phyloP scores from a whole-genome alignment of 1,140 invertebrate species.

The Drosophila mauritiana region DNA sequence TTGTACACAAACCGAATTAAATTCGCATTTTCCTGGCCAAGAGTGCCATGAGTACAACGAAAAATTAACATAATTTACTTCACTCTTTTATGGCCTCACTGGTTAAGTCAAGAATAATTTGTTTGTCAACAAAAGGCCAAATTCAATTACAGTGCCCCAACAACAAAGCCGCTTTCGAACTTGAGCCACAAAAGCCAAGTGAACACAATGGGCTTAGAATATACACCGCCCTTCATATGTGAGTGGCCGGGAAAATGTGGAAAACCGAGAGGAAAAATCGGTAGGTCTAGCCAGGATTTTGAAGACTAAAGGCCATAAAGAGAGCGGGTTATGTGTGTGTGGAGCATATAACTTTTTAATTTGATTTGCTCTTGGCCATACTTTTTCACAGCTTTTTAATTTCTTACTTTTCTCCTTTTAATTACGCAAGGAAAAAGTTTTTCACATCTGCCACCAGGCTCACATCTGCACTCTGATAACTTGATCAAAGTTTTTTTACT shows the following conservation, averaged over 20 bases:
- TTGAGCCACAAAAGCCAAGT: constrained; percentile 60
- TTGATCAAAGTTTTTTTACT: constrained; percentile 18
- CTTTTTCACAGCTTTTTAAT: constrained; percentile 41
- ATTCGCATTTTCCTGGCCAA: constrained; percentile 25
- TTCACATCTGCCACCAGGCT: constrained; percentile 16
- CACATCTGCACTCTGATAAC: constrained; percentile 16
- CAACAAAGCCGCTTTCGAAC: constrained; percentile 35
- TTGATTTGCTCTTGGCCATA: constrained; percentile 39
- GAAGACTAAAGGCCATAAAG: constrained; percentile 9
- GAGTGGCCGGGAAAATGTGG: constrained; percentile 1
- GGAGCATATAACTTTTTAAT: constrained; percentile 51
- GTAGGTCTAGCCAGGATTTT: constrained; percentile 14
- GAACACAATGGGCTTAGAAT: constrained; percentile 58
- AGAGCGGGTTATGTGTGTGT: constrained; percentile 5
- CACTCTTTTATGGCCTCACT: constrained; percentile 38
- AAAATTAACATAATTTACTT: constrained; percentile 60
- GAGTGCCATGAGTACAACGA: constrained; percentile 25
- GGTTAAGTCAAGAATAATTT: constrained; percentile 72
- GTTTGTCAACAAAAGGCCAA: constrained; percentile 74
- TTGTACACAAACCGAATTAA: constrained; percentile 40
- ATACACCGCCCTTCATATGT: constrained; percentile 6
- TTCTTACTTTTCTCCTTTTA: constrained; percentile 41
- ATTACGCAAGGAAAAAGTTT: constrained; percentile 33
- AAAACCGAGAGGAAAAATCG: constrained; percentile 13
- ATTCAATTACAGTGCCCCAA: constrained; percentile 69